These are phyloP conservation scores for Caenorhabditis sp. DNA, from an alignment of 2,888 invertebrate genomes.

Conservation along the genomic window DNA sequence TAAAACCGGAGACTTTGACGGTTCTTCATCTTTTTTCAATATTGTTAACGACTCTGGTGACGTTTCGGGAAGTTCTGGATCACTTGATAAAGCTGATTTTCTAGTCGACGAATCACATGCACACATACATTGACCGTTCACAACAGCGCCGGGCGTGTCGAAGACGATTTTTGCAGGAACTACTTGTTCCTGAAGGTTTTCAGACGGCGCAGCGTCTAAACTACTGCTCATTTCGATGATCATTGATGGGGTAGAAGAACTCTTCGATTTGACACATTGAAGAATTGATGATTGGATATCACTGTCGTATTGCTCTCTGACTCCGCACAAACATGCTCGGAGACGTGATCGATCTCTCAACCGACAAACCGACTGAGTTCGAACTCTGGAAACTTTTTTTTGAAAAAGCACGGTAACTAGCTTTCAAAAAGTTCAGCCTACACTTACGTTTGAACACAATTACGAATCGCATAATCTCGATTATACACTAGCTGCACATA, in stretches of 20 bases:
- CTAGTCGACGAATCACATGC: constrained; percentile 41
- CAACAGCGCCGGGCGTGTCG: constrained; percentile 47
- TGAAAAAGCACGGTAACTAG: too few relatives aligned
- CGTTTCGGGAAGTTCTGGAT: background rate
- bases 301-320: constrained; percentile 57
- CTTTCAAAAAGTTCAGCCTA: too few relatives aligned
- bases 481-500: constrained; percentile 57
- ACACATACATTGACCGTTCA: constrained; percentile 68
- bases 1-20: constrained; percentile 15
- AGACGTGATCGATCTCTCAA: constrained; percentile 51
- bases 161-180: constrained; percentile 25
- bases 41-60: constrained; percentile 1
- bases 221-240: constrained; percentile 44
- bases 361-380: constrained; percentile 58
- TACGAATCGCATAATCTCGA: constrained; percentile 56
- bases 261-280: constrained; percentile 50
- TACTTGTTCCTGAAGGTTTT: constrained; percentile 31
- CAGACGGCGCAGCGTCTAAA: constrained; percentile 19
- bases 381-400: too few relatives aligned
- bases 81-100: background rate
- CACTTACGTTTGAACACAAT: constrained; percentile 59
- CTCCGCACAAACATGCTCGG: constrained; percentile 60
- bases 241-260: constrained; percentile 22
- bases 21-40: constrained; percentile 26
- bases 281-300: constrained; percentile 51